phyloP scores from a whole-genome alignment of 1,140 invertebrate species.

The Caenorhabditis tropicalis region DNA sequence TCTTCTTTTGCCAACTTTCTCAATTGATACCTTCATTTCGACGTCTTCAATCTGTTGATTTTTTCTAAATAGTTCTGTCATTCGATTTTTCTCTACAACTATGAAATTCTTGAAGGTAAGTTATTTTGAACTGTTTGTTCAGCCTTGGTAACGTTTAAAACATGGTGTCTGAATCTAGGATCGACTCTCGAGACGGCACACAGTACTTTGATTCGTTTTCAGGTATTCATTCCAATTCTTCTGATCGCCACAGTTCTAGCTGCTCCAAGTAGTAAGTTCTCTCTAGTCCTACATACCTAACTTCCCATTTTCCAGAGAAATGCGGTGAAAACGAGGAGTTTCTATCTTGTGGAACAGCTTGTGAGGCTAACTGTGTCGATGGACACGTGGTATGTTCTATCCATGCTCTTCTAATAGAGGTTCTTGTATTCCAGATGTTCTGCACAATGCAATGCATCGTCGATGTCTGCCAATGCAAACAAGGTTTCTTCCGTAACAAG shows the following conservation, averaged over 20 bases:
- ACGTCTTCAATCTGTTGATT: neutral
- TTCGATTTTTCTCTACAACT: neutral
- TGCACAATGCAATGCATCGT: conserved; percentile 55
- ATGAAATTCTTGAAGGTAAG: conserved; percentile 11
- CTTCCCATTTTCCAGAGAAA: neutral
- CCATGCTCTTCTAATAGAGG: neutral
- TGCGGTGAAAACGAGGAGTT: conserved; percentile 48
- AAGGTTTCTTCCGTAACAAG: conserved; percentile 52
- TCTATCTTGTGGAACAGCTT: conserved; percentile 49
- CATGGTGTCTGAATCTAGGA: neutral
- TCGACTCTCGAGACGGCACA: neutral
- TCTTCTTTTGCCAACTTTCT: neutral
- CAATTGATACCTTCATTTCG: neutral
- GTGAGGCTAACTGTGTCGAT: conserved; percentile 47
- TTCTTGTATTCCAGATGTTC: conserved; percentile 26
- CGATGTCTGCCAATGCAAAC: conserved; percentile 54
- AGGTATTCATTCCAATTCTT: neutral
- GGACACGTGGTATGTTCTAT: conserved; percentile 36
- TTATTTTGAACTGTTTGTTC: neutral
- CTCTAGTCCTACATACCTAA: neutral
- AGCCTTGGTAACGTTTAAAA: neutral
- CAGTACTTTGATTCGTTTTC: neutral
- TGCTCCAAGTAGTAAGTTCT: neutral
- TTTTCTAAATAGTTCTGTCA: neutral
- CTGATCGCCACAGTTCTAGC: neutral